Base-by-base conservation (phyloP, 37 sponge, comb jelly and placozoan genomes). In the Mnemiopsis leidyi region DNA sequence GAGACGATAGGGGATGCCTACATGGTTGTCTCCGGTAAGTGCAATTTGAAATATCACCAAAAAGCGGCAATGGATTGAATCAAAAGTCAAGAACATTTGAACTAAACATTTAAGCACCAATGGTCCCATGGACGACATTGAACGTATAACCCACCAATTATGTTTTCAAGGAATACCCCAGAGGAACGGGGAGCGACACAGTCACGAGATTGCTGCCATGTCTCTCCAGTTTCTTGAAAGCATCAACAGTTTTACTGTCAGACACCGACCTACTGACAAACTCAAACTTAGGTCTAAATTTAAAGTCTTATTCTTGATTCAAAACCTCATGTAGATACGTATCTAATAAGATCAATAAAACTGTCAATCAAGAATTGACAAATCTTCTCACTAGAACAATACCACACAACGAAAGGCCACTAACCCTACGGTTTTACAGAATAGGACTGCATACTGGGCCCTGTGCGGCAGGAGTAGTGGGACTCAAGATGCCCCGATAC, bases 1-100 rank as follows among this genome's bases (percentile, higher is more conserved):
- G 75, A 71, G 75, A 71, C 75, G 7, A 71, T 71, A 23, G 75
- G 75, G 25, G 75, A 71, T 25, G 75, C 75, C 7, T 71, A 71
- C 75, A 71, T 71, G 75, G 75, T 71, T 2, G 75, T 71, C 75
- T 71, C 75, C 5, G 75, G 75, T 71, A 48, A 18, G n/a, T n/a
- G n/a, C n/a, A n/a, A n/a, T n/a, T n/a, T n/a, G n/a, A n/a, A n/a
- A n/a, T n/a, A n/a, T n/a, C n/a, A n/a, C n/a, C n/a, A n/a, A n/a
- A n/a, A n/a, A n/a, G n/a, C n/a, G n/a, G n/a, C n/a, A n/a, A n/a
- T n/a, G n/a, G n/a, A n/a, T n/a, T n/a, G n/a, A n/a, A n/a, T n/a
- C n/a, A n/a, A n/a, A n/a, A n/a, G n/a, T n/a, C n/a, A n/a, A n/a
- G n/a, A n/a, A n/a, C n/a, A n/a, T n/a, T n/a, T n/a, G n/a, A n/a